Evolutionary conservation across 2,113 vertebrate species (phyloP).

Genomic region (Leptobrachium leishanense): DNA sequence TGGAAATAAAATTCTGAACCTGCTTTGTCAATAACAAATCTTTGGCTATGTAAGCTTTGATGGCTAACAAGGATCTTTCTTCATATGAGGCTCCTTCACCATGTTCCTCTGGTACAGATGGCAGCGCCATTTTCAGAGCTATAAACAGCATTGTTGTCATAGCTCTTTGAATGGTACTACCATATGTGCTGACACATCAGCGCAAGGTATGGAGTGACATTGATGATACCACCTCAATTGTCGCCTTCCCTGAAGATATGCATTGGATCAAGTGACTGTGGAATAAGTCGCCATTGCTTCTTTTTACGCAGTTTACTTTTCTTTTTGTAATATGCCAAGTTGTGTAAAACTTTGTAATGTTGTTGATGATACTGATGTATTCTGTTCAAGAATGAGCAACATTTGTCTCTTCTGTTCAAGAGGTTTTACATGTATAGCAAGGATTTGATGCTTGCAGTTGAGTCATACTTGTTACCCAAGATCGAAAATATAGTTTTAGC

Average conservation of each 20-base stretch:
- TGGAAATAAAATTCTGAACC: background rate
- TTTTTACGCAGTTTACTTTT: background rate
- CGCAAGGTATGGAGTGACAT: slow-evolving; percentile 49
- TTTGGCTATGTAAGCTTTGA: background rate
- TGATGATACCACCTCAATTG: slow-evolving; percentile 52
- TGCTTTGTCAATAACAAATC: background rate
- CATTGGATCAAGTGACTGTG: slow-evolving; percentile 26
- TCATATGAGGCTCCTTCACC: slow-evolving; percentile 30
- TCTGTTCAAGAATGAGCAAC: background rate
- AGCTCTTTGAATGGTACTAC: slow-evolving; percentile 97
- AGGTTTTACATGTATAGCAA: too few species aligned
- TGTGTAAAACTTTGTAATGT: too few species aligned
- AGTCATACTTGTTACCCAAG: too few species aligned
- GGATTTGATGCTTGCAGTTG: too few species aligned
- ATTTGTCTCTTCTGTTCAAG: too few species aligned
- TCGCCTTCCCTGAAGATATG: slow-evolving; percentile 38
- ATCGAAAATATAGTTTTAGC: too few species aligned
- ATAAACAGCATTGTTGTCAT: slow-evolving; percentile 81
- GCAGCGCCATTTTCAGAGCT: slow-evolving; percentile 93
- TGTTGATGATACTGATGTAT: too few species aligned
- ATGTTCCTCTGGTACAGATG: slow-evolving; percentile 69
- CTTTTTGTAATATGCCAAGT: background rate
- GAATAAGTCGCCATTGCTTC: too few species aligned
- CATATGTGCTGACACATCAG: slow-evolving; percentile 74
- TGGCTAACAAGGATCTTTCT: background rate